Evolutionary conservation across 2,113 vertebrate genomes (phyloP), one percentile per base, ranked within the genome.

Genomic region (Callionymus lyra): DNA sequence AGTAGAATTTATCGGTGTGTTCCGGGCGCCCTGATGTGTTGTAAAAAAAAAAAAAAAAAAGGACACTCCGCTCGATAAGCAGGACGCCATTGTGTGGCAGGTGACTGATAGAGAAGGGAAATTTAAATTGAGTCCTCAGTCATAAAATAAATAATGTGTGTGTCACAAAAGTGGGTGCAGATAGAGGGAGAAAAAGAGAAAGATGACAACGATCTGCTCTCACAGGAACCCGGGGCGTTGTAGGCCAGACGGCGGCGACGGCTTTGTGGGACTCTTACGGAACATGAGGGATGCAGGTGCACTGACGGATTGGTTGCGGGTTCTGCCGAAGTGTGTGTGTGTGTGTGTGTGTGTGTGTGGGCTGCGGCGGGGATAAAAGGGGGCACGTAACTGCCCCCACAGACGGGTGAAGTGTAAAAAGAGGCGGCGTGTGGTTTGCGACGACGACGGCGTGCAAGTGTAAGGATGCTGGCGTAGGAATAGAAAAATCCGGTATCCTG

Each of bases 41-140:
- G 74, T 83, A 83, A 83, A 81, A 81, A 82, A 83, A n/a, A n/a
- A n/a, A n/a, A n/a, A n/a, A n/a, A n/a, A n/a, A 81, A 79, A 76
- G 79, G 66, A 74, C 76, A 79, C 72, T 74, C 70, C 56, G 47
- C 61, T 40, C 72, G 78, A 83, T 82, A 79, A 82, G 77, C 68
- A 65, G 74, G 42, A 72, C 69, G 77, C 70, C 70, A 77, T 71
- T 78, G 76, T 72, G 78, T 65, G 78, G 65, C 54, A 44, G 63
- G 68, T 81, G 78, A 81, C 68, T 74, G 81, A 83, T 81, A 74
- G 78, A 74, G 72, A 76, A 68, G 64, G 65, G 70, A 6, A 67
- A 65, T 74, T 79, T 72, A 61, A 76, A 83, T 83, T 79, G 76
- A 81, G 78, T 82, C 59, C 68, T 77, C 71, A 57, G 66, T 63